Evolutionary conservation across 2,888 invertebrate genomes (phyloP), one percentile per base, ranked within the genome.

Genomic region (Anorthoa munda): DNA sequence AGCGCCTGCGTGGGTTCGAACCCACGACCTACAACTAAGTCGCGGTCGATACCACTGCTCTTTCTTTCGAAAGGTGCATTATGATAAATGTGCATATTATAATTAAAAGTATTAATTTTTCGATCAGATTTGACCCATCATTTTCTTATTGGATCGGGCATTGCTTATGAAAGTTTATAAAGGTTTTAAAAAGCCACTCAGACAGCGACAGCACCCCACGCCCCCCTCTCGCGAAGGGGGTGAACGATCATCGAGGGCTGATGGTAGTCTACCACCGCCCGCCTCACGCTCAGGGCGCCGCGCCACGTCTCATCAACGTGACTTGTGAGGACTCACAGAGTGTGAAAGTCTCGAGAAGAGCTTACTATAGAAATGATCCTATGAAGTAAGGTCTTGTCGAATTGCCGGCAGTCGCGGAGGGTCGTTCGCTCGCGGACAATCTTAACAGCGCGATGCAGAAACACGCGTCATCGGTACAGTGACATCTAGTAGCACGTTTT

Each of bases 171-270:
- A n/a, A n/a, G n/a, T n/a, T n/a, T n/a, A n/a, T n/a, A n/a, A n/a
- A n/a, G n/a, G n/a, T n/a, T n/a, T n/a, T n/a, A n/a, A 78, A 66
- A 11, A 63, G 66, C 59, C 76, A 73, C 72, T 79, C 73, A 73
- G 79, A 76, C 72, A 79, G 82, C 77, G 81, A 70, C 67, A 77
- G 21, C 61, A 18, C 70, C 77, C 81, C 77, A 81, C 77, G 4
- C 67, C 65, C 61, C 75, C 75, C 45, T n/a, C 66, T 46, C 18
- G 58, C 45, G 45, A 70, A 61, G 51, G 63, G 65, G 67, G 79
- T 21, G 79, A 79, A 79, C 71, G 79, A 77, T 77, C 66, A 70
- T 77, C 77, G 73, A 73, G 45, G 69, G 66, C 77, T 77, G 66
- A 56, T 58, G 67, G 67, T 66, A 68, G 4, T 39, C 51, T 26